phyloP scores from a whole-genome alignment of 1,140 invertebrate species.

The Lasaia peninsularis region DNA sequence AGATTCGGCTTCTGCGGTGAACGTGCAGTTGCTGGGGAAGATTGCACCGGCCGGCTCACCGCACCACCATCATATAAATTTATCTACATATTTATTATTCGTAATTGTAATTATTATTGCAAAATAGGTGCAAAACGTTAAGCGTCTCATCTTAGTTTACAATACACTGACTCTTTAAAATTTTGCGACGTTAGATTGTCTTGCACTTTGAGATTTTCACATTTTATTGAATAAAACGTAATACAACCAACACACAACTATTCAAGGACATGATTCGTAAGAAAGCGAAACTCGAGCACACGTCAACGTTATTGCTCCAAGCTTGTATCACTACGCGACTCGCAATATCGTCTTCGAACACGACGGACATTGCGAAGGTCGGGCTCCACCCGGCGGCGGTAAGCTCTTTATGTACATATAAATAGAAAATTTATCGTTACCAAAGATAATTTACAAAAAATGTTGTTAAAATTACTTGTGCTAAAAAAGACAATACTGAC shows the following conservation, averaged over 20 bases:
- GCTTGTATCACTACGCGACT: slow-evolving; percentile 56
- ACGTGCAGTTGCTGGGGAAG: slow-evolving; percentile 53
- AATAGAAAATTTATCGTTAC: slow-evolving; percentile 74
- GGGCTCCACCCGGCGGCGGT: slow-evolving; percentile 66
- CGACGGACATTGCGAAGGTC: slow-evolving; percentile 49
- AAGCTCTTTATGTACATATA: slow-evolving; percentile 75
- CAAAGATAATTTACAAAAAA: slow-evolving; percentile 73
- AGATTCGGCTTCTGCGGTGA: slow-evolving; percentile 25
- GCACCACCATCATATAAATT: slow-evolving; percentile 41
- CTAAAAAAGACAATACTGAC: slow-evolving; percentile 64
- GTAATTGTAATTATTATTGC: slow-evolving; percentile 68
- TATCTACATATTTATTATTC: slow-evolving; percentile 67
- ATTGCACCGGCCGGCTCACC: slow-evolving; percentile 41
- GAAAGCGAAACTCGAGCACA: slow-evolving; percentile 67
- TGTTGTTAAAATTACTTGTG: slow-evolving; percentile 58
- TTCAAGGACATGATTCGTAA: slow-evolving; percentile 61
- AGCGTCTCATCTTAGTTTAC: slow-evolving; percentile 70
- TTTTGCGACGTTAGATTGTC: slow-evolving; percentile 66
- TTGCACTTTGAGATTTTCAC: slow-evolving; percentile 56
- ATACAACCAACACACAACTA: slow-evolving; percentile 68
- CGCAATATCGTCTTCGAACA: not conserved
- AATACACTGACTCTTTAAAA: slow-evolving; percentile 67
- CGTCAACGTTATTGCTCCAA: slow-evolving; percentile 67
- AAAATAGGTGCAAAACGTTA: slow-evolving; percentile 75
- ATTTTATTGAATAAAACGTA: slow-evolving; percentile 59